Evolutionary conservation across 92 coral and sea anemone genomes (phyloP).

Genomic region (Zoanthus sociatus): DNA sequence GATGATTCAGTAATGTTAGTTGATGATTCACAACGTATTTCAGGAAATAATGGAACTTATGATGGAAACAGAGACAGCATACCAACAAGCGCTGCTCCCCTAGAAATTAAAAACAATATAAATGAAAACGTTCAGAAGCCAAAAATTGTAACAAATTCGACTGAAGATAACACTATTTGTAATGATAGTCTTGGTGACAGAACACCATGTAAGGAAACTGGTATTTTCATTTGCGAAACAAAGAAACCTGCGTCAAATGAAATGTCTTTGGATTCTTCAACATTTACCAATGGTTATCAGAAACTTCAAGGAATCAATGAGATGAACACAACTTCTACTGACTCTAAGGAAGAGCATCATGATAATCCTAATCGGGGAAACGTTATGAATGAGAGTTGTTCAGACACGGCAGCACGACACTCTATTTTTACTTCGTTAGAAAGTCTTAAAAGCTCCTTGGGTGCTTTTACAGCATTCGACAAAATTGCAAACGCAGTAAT

Average conservation of each 20-base stretch:
- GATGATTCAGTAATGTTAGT: neutral
- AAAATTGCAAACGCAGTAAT: conserved; percentile 62
- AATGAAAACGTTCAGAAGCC: neutral
- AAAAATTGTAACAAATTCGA: neutral
- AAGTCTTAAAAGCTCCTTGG: conserved; percentile 42
- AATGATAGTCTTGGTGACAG: neutral
- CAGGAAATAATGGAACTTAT: neutral
- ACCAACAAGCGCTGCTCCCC: neutral
- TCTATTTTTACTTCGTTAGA: conserved; percentile 56
- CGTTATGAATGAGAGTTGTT: neutral
- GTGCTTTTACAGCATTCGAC: conserved; percentile 51
- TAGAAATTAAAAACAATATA: neutral
- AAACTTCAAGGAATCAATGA: neutral
- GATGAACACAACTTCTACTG: neutral
- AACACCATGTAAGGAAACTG: neutral
- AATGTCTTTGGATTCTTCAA: neutral
- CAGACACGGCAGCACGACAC: neutral
- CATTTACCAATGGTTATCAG: neutral
- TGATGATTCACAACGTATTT: neutral
- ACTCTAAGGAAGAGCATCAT: neutral
- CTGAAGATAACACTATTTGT: neutral
- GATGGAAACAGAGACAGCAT: neutral
- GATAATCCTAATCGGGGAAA: neutral
- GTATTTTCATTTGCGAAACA: neutral
- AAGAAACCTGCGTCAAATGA: neutral